Conservation (phyloP, 2,888 invertebrate genomes). For the Phengaris arion region DNA sequence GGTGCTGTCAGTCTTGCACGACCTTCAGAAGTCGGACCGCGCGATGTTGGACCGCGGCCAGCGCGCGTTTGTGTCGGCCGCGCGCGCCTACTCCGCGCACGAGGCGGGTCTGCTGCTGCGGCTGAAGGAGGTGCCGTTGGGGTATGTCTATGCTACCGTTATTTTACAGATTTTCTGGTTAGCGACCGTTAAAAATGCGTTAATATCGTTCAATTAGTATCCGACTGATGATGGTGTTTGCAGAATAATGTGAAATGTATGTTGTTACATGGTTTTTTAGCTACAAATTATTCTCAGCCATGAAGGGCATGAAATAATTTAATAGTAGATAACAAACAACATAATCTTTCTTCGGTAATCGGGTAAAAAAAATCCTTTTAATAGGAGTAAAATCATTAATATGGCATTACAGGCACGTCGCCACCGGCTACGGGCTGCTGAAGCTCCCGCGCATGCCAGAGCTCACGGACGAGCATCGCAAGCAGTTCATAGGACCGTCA, state of each 20-base stretch:
- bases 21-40: constrained; percentile 85
- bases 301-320: too few species aligned
- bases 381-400: too few species aligned
- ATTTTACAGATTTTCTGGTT: too few species aligned
- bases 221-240: too few species aligned
- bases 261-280: too few species aligned
- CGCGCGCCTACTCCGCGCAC: constrained; percentile 96
- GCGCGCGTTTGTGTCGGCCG: constrained; percentile 96
- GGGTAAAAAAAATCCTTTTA: too few species aligned
- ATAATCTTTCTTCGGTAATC: too few species aligned
- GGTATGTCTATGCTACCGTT: constrained; percentile 36
- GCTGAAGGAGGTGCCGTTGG: constrained; percentile 91
- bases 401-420: constrained; percentile 72
- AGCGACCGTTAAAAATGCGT: too few species aligned
- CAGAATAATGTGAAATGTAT: too few species aligned
- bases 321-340: too few species aligned
- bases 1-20: constrained; percentile 80
- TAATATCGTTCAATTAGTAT: too few species aligned
- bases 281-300: too few species aligned
- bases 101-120: constrained; percentile 94
- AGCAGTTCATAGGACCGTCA: constrained; percentile 70
- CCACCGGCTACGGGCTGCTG: constrained; percentile 92
- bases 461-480: constrained; percentile 82
- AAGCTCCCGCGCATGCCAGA: constrained; percentile 98
- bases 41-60: constrained; percentile 91